These are phyloP conservation scores for Aplocera efformata DNA, from an alignment of 2,888 invertebrate genomes.

Conservation along the genomic window DNA sequence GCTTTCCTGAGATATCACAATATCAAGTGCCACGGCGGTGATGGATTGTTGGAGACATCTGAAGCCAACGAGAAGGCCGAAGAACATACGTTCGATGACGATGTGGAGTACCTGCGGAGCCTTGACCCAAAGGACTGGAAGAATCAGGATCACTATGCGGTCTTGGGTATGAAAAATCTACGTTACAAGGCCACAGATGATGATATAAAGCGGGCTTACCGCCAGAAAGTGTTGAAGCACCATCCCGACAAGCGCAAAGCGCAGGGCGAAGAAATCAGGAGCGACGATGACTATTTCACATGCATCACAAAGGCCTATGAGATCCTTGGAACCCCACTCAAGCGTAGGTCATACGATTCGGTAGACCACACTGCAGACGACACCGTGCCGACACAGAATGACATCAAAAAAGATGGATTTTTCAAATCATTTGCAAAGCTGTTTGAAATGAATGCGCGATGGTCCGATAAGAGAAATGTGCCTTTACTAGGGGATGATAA, in stretches of 20 bases:
- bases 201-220: conserved; percentile 96
- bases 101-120: conserved; percentile 90
- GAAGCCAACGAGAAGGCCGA: conserved; percentile 67
- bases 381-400: conserved; percentile 86
- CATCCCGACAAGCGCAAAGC: conserved; percentile 99
- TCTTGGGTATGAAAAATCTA: conserved; percentile 92
- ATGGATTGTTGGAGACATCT: conserved; percentile 62
- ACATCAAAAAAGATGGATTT: conserved; percentile 89
- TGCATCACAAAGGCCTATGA: conserved; percentile 99
- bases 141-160: conserved; percentile 98
- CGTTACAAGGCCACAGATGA: conserved; percentile 94
- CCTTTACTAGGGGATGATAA: conserved; percentile 90
- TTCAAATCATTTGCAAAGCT: conserved; percentile 84
- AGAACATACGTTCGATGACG: conserved; percentile 81
- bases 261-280: conserved; percentile 91
- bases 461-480: conserved; percentile 94
- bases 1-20: conserved; percentile 73
- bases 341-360: conserved; percentile 96
- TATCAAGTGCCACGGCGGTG: conserved; percentile 72
- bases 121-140: conserved; percentile 98
- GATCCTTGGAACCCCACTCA: conserved; percentile 88
- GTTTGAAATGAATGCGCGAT: conserved; percentile 90
- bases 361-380: conserved; percentile 98
- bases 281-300: conserved; percentile 98
- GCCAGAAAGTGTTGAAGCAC: conserved; percentile 88